phyloP scores from a whole-genome alignment of 2,888 invertebrate genomes.

The Ernsta delagoae region DNA sequence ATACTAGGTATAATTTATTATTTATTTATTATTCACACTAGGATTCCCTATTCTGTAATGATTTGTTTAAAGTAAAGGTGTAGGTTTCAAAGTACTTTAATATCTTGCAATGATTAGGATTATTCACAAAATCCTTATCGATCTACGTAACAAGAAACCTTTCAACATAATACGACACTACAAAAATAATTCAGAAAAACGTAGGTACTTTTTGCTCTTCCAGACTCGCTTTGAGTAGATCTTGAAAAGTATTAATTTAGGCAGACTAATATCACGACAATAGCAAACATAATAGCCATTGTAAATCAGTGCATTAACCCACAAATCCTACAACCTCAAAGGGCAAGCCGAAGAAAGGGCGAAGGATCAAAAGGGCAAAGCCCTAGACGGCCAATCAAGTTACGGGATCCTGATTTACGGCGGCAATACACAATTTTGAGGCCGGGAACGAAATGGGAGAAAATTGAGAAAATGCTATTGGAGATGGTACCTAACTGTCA shows the following conservation, averaged over 20 bases:
- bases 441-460: neutral
- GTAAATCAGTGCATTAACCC: neutral
- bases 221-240: no score
- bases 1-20: no score
- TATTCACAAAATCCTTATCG: no score
- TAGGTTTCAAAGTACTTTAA: no score
- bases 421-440: neutral
- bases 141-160: no score
- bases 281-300: neutral
- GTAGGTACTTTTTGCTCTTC: no score
- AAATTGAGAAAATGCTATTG: conserved; percentile 7
- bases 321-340: neutral
- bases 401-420: conserved; percentile 4
- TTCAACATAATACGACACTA: no score
- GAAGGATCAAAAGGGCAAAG: conserved; percentile 6
- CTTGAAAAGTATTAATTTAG: neutral
- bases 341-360: neutral
- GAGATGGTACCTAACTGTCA: neutral
- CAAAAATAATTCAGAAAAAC: no score
- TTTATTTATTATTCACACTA: no score
- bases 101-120: no score
- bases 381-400: neutral
- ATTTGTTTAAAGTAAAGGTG: no score
- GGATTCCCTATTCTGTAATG: no score
- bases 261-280: neutral